Evolutionary conservation across 1,140 invertebrate species (phyloP), one percentile per base, ranked within the genome.

Genomic region (Lanistes nyassanus): DNA sequence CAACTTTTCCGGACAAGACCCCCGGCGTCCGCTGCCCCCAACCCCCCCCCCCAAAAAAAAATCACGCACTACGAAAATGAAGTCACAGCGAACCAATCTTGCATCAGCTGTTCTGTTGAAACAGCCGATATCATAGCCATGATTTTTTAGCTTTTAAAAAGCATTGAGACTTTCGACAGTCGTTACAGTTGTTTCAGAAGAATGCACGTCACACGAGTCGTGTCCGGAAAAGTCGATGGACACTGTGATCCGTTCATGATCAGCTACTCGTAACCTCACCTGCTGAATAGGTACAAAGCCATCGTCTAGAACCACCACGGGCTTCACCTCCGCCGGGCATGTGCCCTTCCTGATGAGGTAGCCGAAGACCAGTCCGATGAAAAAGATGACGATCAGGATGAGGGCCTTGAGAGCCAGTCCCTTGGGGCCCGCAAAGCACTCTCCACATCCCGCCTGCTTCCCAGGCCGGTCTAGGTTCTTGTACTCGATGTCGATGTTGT

Each of bases 401-500:
- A 75, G 42, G 36, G 62, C 34, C 39, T 82, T 83, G 51, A 84
- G 70, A 11, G 75, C 66, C 36, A 76, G 37, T 6, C 77, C 80
- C 62, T 79, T 81, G 23, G 55, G 62, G 0, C 80, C 80, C 39
- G 47, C 37, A 51, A 79, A 73, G 62, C 80, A 81, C 21, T 79
- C 75, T 19, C 56, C 65, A 47, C 67, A 75, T 69, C 23, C 73
- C 19, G 69, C 39, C 37, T 78, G 72, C 16, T 65, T 42, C 6
- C 60, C 73, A 11, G 79, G 77, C 51, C 76, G 71, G 69, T 87
- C 85, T 3, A 87, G 75, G 75, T 85, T 85, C 66, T 84, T 84
- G 60, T 87, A 87, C 60, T 87, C 84, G 62, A 87, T 87, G 80
- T 87, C 85, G 42, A 87, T 85, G 68, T 85, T 87, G 75, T 87